phyloP scores from a whole-genome alignment of 2,888 invertebrate species.

The Tachystola acroxantha region DNA sequence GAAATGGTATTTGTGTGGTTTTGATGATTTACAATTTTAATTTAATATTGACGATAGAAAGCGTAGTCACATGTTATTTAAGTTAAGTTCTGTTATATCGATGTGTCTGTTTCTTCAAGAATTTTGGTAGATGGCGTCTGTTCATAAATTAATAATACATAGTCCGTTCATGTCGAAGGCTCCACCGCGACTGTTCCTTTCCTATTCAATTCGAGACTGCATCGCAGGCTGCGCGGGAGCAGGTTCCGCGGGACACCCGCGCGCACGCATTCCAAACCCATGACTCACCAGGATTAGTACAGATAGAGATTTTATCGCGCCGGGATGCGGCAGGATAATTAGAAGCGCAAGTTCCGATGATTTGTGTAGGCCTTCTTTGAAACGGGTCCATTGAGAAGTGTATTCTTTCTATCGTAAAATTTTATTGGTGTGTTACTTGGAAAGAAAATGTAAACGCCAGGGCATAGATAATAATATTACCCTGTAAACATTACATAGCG shows the following conservation, averaged over 20 bases:
- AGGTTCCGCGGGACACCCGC: conserved; percentile 22
- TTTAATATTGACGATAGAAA: too few species aligned
- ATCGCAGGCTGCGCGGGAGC: conserved; percentile 20
- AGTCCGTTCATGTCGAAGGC: too few species aligned
- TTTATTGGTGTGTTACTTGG: neutral
- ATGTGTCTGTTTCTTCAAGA: too few species aligned
- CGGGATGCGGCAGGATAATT: conserved; percentile 42
- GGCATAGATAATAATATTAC: too few species aligned
- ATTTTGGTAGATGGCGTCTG: too few species aligned
- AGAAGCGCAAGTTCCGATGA: conserved; percentile 40
- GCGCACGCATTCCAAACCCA: conserved; percentile 13
- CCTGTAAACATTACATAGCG: too few species aligned
- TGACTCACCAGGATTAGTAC: conserved; percentile 15
- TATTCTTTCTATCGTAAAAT: neutral
- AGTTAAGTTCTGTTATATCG: too few species aligned
- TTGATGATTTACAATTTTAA: too few species aligned
- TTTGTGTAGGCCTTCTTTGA: conserved; percentile 44
- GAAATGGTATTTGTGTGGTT: too few species aligned
- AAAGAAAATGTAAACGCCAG: neutral
- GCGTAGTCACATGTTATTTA: too few species aligned
- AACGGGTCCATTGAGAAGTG: conserved; percentile 30
- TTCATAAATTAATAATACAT: too few species aligned
- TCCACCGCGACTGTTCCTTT: neutral
- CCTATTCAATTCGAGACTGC: neutral
- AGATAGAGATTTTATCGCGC: conserved; percentile 52